A percentile compares a stretch with the other conserved stretches of the same genome.
Evolutionary conservation across 2,888 invertebrate genomes (phyloP).

Genomic region (Heliothis peltigera): DNA sequence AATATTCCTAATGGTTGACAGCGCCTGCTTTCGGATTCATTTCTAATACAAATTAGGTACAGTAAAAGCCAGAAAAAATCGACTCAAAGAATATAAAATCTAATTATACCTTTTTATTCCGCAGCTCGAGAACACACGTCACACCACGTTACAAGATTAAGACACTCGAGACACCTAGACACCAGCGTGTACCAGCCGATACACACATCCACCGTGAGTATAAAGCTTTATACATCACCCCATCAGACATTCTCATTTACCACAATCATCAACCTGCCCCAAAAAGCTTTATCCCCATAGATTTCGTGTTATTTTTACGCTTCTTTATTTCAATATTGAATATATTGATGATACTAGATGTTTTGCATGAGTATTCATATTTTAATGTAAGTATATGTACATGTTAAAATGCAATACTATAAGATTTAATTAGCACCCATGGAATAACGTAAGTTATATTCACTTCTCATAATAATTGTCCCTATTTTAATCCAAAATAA

Average conservation of each 20-base stretch:
- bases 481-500: slow-evolving; percentile 45
- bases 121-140: slow-evolving; percentile 82
- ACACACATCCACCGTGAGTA: slow-evolving; percentile 83
- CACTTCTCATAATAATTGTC: slow-evolving; percentile 48
- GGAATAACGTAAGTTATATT: slow-evolving; percentile 58
- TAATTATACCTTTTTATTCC: slow-evolving; percentile 60
- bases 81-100: slow-evolving; percentile 7
- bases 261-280: slow-evolving; percentile 70
- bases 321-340: slow-evolving; percentile 73
- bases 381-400: slow-evolving; percentile 31
- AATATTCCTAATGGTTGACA: slow-evolving; percentile 32
- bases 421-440: slow-evolving; percentile 48
- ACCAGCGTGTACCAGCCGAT: slow-evolving; percentile 72
- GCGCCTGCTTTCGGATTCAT: neutral
- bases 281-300: slow-evolving; percentile 82
- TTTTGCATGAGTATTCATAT: slow-evolving; percentile 69
- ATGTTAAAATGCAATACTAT: slow-evolving; percentile 38
- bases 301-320: slow-evolving; percentile 80
- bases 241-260: slow-evolving; percentile 51
- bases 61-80: neutral
- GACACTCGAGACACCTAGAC: slow-evolving; percentile 83
- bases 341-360: slow-evolving; percentile 59
- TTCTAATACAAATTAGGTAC: slow-evolving; percentile 14
- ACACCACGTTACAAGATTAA: slow-evolving; percentile 85
- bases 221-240: slow-evolving; percentile 44